Base-by-base conservation (phyloP, 2,797 vertebrate species). In the Sebastes matsubarae region DNA sequence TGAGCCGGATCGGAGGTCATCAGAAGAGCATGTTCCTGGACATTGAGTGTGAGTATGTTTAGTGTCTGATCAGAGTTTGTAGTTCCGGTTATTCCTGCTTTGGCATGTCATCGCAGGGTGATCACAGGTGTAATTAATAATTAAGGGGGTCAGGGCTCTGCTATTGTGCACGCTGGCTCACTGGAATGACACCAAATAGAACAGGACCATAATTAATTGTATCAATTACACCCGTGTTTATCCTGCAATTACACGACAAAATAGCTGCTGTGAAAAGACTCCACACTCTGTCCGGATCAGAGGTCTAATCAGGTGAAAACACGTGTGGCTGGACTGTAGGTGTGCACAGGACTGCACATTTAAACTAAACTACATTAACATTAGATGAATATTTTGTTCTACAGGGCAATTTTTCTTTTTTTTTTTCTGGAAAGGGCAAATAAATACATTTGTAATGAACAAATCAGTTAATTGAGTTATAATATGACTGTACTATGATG, bases 11-110 rank as follows among this genome's bases (percentile, higher is more conserved):
- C 81, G 98, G 98, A 87, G 97, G 97, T 29, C 98, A 99, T 86
- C 97, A 99, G 94, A 99, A 99, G 94, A 99, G 98, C 97, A 98
- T 99, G 97, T 98, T 96, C 86, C 97, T 99, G 90, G 98, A 99
- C 93, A 97, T 99, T 75, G 98, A 99, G 94, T 99, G 98, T 99
- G 94, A 97, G 98, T 88, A 10, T 20, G 4, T 38, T 55, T 22
- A 42, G 36, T 38, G 36, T 38, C 13, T 8, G 3, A 52, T n/a
- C 46, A 1, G 8, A 27, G 55, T 10, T 10, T 1, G 36, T 22
- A 38, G 20, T 57, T 68, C 18, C 27, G 18, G 6, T 54, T 42
- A n/a, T 22, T 78, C 27, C 75, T 24, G 54, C 30, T 63, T 46
- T 18, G 42, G 6, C 14, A 18, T 18, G 42, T 16, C 42, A 8